Base-by-base conservation (phyloP, 2,888 invertebrate species). In the Crioceris asparagi region DNA sequence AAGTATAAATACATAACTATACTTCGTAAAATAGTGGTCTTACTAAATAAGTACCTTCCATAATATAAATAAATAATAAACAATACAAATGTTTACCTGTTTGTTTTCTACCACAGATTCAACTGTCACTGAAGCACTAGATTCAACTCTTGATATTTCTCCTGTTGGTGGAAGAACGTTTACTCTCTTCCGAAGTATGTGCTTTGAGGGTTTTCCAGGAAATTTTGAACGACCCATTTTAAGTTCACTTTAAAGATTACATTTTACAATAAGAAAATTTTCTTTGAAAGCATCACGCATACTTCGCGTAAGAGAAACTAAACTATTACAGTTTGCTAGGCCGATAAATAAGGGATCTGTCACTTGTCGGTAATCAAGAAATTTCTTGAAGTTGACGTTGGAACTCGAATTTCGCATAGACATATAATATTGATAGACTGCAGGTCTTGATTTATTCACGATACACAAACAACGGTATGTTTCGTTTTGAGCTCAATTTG, bases 151-250 rank as follows among this genome's bases (percentile, higher is more conserved):
- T 41, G 53, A 48, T 51, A 55, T 50, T 51, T 60, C 58, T 44
- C 55, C 53, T 47, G 56, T 54, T 45, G 62, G 54, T 57, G 77
- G 77, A 65, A 83, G 71, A 63, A 85, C 83, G 70, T 82, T 83
- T 61, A 85, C 76, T 67, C 85, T 78, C 67, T 83, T 84, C 72
- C 83, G 79, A 69, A 83, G 83, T 64, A 83, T 80, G 70, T 83
- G 80, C 73, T 84, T 86, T 55, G 83, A 78, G 65, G 85, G 85
- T 74, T 84, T 85, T 62, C 86, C 85, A 63, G 86, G 85, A 76
- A 85, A 85, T 74, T 80, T 80, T 67, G 79, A 79, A 70, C 79
- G 77, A 70, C 79, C 80, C 82, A 81, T 82, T 56, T 60, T 58
- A 43, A 29, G 36, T 41, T 43, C 40, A 43, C 44, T 46, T 47